Percentiles rank a stretch among this genome's conserved stretches.
phyloP scores from a whole-genome alignment of 2,797 vertebrate species.

The Acrocephalus scirpaceus region DNA sequence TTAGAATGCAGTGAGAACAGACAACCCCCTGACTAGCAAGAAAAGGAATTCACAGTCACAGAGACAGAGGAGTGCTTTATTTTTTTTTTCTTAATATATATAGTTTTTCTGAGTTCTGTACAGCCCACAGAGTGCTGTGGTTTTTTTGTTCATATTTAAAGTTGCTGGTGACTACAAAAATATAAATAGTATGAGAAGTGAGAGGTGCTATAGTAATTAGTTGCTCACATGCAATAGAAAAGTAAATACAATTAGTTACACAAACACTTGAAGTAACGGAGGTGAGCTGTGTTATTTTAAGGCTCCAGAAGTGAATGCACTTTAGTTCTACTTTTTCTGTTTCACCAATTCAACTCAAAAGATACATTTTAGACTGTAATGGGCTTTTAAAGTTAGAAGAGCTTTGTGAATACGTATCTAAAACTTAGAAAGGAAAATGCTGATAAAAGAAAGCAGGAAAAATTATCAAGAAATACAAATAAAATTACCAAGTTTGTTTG shows the following conservation, averaged over 20 bases:
- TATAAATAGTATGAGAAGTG: neutral
- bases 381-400: neutral
- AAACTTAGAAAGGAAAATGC: neutral
- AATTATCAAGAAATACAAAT: neutral
- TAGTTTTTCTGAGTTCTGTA: neutral
- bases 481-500: neutral
- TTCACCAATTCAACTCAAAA: neutral
- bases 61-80: neutral
- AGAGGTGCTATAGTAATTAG: neutral
- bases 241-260: slow-evolving; percentile 4
- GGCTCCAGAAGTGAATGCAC: neutral
- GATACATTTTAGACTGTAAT: neutral
- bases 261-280: neutral
- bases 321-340: neutral
- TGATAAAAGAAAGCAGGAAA: neutral
- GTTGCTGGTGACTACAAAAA: neutral
- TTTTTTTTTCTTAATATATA: neutral
- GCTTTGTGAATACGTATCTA: neutral
- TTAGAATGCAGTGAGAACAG: neutral
- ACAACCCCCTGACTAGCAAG: neutral
- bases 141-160: neutral
- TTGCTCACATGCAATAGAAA: neutral
- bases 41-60: neutral
- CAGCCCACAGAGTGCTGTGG: neutral
- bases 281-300: neutral